Evolutionary conservation across 2,797 vertebrate species (phyloP).

Genomic region (Coregonus suidteri): DNA sequence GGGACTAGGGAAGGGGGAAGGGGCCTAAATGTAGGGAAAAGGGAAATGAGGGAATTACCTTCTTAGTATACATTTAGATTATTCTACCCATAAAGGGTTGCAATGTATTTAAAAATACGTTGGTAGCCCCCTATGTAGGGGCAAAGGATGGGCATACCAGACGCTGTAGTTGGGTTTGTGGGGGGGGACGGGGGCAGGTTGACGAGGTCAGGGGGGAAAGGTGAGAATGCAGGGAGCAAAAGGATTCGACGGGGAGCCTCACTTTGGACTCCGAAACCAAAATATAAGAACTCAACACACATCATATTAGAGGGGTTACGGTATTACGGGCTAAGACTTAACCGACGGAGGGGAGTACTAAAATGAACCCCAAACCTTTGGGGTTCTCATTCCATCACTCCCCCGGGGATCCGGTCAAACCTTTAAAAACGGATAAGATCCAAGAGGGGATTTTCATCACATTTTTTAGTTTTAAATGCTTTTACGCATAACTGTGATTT

Average conservation of each 20-base stretch:
- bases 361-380: slow-evolving; percentile 53
- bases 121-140: not conserved
- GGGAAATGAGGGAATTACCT: no score
- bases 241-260: slow-evolving; percentile 70
- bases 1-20: slow-evolving; percentile 57
- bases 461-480: not conserved
- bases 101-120: not conserved
- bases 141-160: slow-evolving; percentile 55
- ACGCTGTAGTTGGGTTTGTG: slow-evolving; percentile 23
- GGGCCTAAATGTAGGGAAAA: slow-evolving; percentile 54
- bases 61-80: no score
- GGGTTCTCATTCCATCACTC: slow-evolving; percentile 72
- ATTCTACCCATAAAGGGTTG: not conserved
- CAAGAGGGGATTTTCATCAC: not conserved
- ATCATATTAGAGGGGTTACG: not conserved
- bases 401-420: slow-evolving; percentile 68
- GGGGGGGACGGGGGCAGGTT: slow-evolving; percentile 50
- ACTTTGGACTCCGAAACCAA: slow-evolving; percentile 57
- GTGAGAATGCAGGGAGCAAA: slow-evolving; percentile 69
- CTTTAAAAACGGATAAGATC: slow-evolving; percentile 38
- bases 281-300: slow-evolving; percentile 1
- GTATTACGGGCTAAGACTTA: not conserved
- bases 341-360: not conserved
- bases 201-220: slow-evolving; percentile 71
- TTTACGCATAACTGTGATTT: not conserved